Conservation (phyloP, 2,113 vertebrate genomes). For the Pluvianellus socialis region DNA sequence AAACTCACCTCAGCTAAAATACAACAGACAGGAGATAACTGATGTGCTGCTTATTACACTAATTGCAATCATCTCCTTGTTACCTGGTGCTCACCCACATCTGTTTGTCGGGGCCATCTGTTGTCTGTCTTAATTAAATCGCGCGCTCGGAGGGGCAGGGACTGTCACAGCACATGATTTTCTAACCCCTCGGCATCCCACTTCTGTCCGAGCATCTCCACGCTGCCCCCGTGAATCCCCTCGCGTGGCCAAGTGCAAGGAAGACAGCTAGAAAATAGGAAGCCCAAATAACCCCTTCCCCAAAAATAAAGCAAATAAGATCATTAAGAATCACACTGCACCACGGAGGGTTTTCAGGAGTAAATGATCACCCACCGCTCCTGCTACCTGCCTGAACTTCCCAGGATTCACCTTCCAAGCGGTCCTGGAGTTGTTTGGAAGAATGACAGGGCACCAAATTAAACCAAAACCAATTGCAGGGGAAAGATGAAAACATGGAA, state of each 20-base stretch:
- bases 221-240: background rate
- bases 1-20: background rate
- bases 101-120: background rate
- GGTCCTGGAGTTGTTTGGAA: background rate
- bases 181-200: background rate
- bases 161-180: background rate
- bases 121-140: constrained; percentile 10
- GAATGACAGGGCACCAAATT: rapidly evolving
- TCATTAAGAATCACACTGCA: rapidly evolving
- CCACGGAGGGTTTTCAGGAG: background rate
- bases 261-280: background rate
- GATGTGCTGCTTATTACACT: constrained; percentile 18
- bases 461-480: background rate
- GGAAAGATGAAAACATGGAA: background rate
- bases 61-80: constrained; percentile 34
- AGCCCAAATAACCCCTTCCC: background rate
- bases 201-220: background rate
- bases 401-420: background rate
- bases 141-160: background rate
- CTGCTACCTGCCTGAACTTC: background rate
- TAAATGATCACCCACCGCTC: background rate
- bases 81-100: constrained; percentile 38
- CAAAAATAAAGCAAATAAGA: background rate
- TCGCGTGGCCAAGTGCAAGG: rapidly evolving
- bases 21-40: background rate